These are phyloP conservation scores for Anarrhichthys ocellatus DNA, from an alignment of 2,113 vertebrate species.

Conservation along the genomic window DNA sequence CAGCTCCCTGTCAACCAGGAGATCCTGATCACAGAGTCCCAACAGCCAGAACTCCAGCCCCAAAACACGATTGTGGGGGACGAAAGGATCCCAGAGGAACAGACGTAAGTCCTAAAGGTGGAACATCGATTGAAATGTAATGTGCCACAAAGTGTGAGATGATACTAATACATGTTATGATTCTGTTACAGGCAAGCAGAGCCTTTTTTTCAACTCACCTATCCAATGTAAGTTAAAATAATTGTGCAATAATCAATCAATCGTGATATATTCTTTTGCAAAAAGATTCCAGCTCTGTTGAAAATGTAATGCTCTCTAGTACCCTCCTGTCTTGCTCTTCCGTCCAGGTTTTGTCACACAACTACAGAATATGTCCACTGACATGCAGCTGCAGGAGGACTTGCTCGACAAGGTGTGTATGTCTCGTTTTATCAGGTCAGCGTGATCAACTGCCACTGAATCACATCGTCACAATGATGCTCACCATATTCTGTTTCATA, in stretches of 20 bases:
- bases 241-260: neutral
- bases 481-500: neutral
- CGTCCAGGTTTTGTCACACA: conserved; percentile 69
- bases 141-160: neutral
- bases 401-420: conserved; percentile 61
- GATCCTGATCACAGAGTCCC: conserved; percentile 1
- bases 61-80: conserved; percentile 51
- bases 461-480: neutral
- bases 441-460: neutral
- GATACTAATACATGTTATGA: neutral
- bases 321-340: neutral
- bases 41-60: conserved; percentile 8
- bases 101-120: neutral
- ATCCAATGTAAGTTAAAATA: conserved; percentile 37
- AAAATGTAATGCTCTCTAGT: neutral
- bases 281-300: neutral
- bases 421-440: neutral
- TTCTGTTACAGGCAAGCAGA: conserved; percentile 27
- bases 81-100: neutral
- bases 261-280: neutral
- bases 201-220: neutral
- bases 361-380: conserved; percentile 54
- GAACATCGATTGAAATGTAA: neutral
- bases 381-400: conserved; percentile 59
- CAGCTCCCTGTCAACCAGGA: neutral